Base-by-base conservation (phyloP, 1,140 invertebrate genomes). In the Papilio polyxenes region DNA sequence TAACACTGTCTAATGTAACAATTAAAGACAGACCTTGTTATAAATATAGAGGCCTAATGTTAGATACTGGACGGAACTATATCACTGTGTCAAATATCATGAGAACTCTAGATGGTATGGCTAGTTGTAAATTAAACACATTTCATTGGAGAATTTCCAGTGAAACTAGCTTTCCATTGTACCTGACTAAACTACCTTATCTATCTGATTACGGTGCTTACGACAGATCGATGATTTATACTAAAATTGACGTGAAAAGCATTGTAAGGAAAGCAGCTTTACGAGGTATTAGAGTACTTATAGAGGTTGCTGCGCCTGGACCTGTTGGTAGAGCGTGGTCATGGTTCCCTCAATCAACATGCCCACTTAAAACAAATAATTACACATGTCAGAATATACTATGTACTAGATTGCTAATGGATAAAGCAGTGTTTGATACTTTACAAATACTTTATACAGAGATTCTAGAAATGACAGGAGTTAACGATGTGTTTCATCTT, bases 131-230 rank as follows among this genome's bases (percentile, higher is more conserved):
- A 94, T 93, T 98, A 40, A 98, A 98, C 92, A 96, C 97, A 5
- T 96, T 98, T 65, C 97, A 98, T 90, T 98, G 97, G 97, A 97
- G 98, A 86, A 95, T 97, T 0, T 97, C 97, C 0, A 97, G 98
- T 88, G 96, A 96, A 0, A 97, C 98, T 82, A 97, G 97, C 88
- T 98, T 98, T 91, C 97, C 97, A 0, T 95, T 97, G 82, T 90
- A 96, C 23, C 95, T 97, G 0, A 94, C 95, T 10, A 93, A 95
- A 81, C 94, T 97, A 53, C 97, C 97, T 0, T 93, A 96, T 83
- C 92, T 98, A 86, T 94, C 96, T 8, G 95, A 96, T 84, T 96
- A 96, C 85, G 97, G 97, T 13, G 96, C 97, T 0, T 98, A 98
- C 88, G 95, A 95, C 62, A 93, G 95, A 49, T 92, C 95, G 53